phyloP scores from a whole-genome alignment of 2,113 vertebrate species.

The Zosterops hypoxanthus region DNA sequence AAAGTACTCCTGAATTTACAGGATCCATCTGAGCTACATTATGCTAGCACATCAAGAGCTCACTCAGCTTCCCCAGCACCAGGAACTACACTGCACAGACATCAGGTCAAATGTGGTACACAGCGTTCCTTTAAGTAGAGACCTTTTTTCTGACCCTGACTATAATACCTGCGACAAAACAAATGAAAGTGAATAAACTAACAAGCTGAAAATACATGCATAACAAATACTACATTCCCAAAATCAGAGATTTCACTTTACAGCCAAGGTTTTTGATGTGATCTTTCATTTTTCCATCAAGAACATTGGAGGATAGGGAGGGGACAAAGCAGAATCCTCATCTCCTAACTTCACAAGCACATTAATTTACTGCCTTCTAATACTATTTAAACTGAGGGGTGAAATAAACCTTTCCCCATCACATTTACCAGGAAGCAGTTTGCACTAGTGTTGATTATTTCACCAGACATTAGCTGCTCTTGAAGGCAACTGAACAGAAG shows the following conservation, averaged over 20 bases:
- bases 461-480: not conserved
- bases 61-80: not conserved
- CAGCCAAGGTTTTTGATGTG: not conserved
- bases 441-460: not conserved
- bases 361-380: not conserved
- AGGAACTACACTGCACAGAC: rapidly evolving
- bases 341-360: not conserved
- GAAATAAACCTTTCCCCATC: not conserved
- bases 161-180: not conserved
- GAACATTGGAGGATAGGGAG: rapidly evolving
- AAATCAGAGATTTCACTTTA: not conserved
- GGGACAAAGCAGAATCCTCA: not conserved
- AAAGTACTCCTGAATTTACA: not conserved
- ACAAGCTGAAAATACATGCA: not conserved
- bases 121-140: not conserved
- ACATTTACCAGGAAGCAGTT: not conserved
- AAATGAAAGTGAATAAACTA: not conserved
- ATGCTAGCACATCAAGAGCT: rapidly evolving
- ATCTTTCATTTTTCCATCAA: not conserved
- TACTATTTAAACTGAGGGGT: not conserved
- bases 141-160: not conserved
- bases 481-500: not conserved
- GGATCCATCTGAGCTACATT: not conserved
- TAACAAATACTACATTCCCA: not conserved
- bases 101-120: not conserved